Evolutionary conservation across 2,797 vertebrate species (phyloP).

Genomic region (Chelmon rostratus): DNA sequence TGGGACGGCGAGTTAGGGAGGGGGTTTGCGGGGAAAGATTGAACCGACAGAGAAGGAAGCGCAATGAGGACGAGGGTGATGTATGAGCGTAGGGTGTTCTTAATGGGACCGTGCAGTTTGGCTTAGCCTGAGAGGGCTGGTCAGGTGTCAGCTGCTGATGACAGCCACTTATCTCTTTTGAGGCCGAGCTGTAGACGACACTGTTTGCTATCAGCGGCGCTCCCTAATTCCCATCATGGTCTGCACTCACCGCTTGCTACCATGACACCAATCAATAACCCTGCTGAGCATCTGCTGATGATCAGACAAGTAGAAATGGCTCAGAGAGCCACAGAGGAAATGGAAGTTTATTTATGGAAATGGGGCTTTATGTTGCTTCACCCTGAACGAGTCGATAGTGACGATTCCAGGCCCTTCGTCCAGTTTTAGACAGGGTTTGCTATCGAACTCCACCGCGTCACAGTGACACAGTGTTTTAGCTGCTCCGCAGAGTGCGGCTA

Average conservation of each 20-base stretch:
- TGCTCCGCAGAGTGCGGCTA: not conserved
- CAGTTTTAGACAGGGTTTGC: not conserved
- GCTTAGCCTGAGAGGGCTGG: slow-evolving; percentile 12
- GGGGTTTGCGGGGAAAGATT: not conserved
- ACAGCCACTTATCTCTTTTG: slow-evolving; percentile 53
- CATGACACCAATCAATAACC: slow-evolving; percentile 53
- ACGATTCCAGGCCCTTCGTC: not conserved
- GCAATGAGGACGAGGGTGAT: slow-evolving; percentile 1
- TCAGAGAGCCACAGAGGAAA: not conserved
- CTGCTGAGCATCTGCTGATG: slow-evolving; percentile 43
- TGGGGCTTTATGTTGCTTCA: not conserved
- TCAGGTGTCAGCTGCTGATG: slow-evolving; percentile 61
- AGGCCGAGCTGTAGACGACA: slow-evolving; percentile 1
- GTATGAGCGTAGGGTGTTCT: not conserved
- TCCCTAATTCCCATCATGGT: slow-evolving; percentile 35
- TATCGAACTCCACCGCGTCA: slow-evolving; percentile 6
- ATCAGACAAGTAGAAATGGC: slow-evolving; percentile 29
- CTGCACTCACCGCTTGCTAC: slow-evolving; percentile 25
- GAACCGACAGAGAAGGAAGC: not conserved
- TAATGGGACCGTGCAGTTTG: slow-evolving; percentile 30
- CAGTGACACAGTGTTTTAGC: slow-evolving; percentile 13
- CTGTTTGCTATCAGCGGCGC: slow-evolving; percentile 15
- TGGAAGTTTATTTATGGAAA: slow-evolving; percentile 14
- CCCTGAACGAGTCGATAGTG: not conserved
- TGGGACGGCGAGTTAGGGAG: not conserved